Evolutionary conservation across 2,797 vertebrate genomes (phyloP), one percentile per base, ranked within the genome.

Genomic region (Chlorospingus semifuscus): DNA sequence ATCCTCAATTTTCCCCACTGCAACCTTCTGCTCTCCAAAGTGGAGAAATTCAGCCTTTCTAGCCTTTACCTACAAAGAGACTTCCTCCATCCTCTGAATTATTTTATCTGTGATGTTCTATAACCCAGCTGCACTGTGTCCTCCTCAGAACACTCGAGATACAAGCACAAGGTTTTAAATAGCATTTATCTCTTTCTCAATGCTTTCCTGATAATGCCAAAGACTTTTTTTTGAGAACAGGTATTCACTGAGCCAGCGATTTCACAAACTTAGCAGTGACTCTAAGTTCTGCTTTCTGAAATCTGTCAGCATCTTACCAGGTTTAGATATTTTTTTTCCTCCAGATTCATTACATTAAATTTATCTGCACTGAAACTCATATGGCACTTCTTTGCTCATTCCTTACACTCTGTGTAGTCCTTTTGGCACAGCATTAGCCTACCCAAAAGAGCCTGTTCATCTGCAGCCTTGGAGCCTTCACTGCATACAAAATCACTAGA

Each of bases 381-480:
- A 60, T 42, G 36, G 30, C 41, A 23, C n/a, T 34, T 74, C 32
- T 65, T 61, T 70, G 13, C 49, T 87, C 83, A 27, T 71, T 68
- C 6, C 7, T 74, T 85, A 50, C 71, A 70, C 52, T 70, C 66
- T 75, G 41, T 41, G n/a, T 12, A 88, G 79, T 46, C 36, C 8
- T 11, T 50, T 46, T 94, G 72, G 85, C 65, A 93, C 56, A 60
- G 69, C 34, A 27, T 41, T 55, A 85, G 23, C 19, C 55, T 50
- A 74, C 37, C 72, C 72, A 56, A 20, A 88, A 89, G 79, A 93
- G 41, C 32, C 55, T 85, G 32, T 60, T 95, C 88, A 90, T 88
- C 88, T 88, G 76, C 80, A 95, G 86, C 60, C 79, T 93, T 93
- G 49, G 68, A 93, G 83, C 23, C 69, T 12, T 90, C 69, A 20